Evolutionary conservation across 2,113 vertebrate species (phyloP).

Genomic region (Phaethornis superciliosus): DNA sequence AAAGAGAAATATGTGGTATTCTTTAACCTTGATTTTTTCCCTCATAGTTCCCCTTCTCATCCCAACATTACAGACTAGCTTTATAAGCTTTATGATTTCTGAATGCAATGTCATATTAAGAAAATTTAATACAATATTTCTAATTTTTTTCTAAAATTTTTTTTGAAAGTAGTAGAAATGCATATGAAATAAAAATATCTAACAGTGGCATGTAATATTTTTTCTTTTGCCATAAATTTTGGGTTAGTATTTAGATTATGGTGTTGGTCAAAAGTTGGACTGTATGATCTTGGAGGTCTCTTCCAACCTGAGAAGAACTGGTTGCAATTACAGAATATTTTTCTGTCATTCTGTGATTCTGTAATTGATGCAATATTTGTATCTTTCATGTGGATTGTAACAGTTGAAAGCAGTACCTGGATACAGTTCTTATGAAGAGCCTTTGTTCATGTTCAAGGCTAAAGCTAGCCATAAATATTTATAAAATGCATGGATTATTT

Average conservation of each 20-base stretch:
- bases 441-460: neutral
- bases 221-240: neutral
- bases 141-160: neutral
- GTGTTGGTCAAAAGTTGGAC: too few species aligned
- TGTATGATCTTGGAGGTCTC: too few species aligned
- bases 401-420: neutral
- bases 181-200: neutral
- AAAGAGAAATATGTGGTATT: neutral
- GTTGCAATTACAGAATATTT: too few species aligned
- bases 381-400: neutral
- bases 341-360: too few species aligned
- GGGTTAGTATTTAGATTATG: too few species aligned
- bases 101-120: neutral
- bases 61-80: neutral
- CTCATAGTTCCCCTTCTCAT: neutral
- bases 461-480: neutral
- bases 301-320: too few species aligned
- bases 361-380: too few species aligned
- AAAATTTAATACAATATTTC: neutral
- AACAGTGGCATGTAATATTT: neutral
- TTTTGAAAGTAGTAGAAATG: neutral
- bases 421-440: neutral
- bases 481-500: neutral
- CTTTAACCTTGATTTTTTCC: neutral
- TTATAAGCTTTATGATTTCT: too few species aligned